Conservation (phyloP, 2,113 vertebrate genomes). For the Puntigrus tetrazona region DNA sequence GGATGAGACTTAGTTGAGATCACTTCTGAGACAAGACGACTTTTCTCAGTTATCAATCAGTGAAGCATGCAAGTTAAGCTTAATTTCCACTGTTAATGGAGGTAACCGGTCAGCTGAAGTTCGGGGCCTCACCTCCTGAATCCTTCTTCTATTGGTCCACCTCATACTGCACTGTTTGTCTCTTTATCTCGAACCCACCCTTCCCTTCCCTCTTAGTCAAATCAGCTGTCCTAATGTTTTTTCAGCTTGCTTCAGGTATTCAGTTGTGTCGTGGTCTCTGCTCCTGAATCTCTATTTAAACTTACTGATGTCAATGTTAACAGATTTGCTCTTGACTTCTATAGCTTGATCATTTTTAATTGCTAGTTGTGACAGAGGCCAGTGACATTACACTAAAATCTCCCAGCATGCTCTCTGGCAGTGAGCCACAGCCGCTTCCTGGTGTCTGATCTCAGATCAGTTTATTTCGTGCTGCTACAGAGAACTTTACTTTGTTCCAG, state of each 20-base stretch:
- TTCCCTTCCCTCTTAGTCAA: no score
- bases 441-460: constrained; percentile 22
- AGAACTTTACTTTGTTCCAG: not conserved
- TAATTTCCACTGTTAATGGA: not conserved
- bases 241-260: no score
- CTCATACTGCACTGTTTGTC: no score
- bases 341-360: not conserved
- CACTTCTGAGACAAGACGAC: not conserved
- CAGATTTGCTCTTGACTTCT: not conserved
- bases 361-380: not conserved
- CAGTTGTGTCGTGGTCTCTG: no score
- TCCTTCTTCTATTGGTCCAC: no score
- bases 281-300: not conserved
- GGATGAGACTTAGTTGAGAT: not conserved
- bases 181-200: no score
- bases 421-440: not conserved
- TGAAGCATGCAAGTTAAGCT: not conserved
- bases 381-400: not conserved
- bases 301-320: no score
- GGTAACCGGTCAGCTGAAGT: no score
- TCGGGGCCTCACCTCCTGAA: no score
- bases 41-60: not conserved
- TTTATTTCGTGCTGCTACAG: not conserved
- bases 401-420: constrained; percentile 10
- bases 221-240: no score